These are phyloP conservation scores for Pseudachorutes palmiensis DNA, from an alignment of 1,140 invertebrate species.

Conservation along the genomic window DNA sequence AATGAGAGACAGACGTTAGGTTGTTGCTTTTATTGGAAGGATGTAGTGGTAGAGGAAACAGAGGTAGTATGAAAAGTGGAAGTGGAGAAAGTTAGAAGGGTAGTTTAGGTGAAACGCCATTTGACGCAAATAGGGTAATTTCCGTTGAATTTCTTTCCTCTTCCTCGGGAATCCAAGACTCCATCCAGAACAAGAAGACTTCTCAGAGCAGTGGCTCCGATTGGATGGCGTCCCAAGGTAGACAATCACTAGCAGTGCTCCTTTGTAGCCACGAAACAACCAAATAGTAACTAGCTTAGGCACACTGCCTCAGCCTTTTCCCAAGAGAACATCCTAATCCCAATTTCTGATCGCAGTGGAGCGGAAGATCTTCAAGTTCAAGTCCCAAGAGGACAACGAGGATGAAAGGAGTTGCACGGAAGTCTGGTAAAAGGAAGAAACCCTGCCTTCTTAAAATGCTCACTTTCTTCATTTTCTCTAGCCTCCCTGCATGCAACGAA, in stretches of 20 bases:
- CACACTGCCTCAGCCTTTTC: too few relatives aligned
- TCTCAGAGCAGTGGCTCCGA: neutral
- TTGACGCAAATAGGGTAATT: neutral
- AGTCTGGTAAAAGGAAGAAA: constrained; percentile 19
- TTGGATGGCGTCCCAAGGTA: neutral
- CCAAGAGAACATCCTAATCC: neutral
- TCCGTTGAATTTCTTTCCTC: neutral
- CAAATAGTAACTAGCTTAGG: too few relatives aligned
- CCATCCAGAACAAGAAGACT: neutral
- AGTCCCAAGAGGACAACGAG: constrained; percentile 18
- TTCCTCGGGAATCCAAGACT: neutral
- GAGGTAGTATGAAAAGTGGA: too few relatives aligned
- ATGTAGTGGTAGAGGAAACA: too few relatives aligned
- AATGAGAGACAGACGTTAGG: neutral
- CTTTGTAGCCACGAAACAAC: too few relatives aligned
- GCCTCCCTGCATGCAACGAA: constrained; percentile 31
- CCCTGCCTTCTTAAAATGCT: neutral
- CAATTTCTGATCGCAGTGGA: constrained; percentile 7
- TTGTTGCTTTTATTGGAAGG: too few relatives aligned
- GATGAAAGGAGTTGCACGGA: constrained; percentile 33
- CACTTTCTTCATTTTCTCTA: neutral
- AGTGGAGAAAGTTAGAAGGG: too few relatives aligned
- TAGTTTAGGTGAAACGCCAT: too few relatives aligned
- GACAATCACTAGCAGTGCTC: too few relatives aligned
- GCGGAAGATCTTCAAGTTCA: constrained; percentile 28